Base-by-base conservation (phyloP, 1,140 invertebrate genomes). In the Drosophila rhopaloa region DNA sequence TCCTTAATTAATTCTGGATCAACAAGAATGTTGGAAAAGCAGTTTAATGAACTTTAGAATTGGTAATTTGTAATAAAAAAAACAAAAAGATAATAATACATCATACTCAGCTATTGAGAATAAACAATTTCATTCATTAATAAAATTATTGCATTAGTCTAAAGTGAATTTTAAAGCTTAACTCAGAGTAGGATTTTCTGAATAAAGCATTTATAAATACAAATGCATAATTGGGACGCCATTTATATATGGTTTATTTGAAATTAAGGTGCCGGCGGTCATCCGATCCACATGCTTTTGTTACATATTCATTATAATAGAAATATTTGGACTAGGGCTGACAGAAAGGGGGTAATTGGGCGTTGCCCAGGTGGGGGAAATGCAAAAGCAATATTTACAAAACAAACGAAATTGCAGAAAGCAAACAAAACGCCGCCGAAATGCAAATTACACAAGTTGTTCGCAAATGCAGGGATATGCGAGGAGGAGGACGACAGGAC, bases 361-460 rank as follows among this genome's bases (percentile, higher is more conserved):
- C 37, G 9, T 43, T 9, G 38, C 2, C 61, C 0, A 14, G 50
- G 24, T 48, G 63, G 62, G 32, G 63, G 3, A 47, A 53, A 76
- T 66, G 55, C 53, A 56, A 71, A 71, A 43, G 58, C 61, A 82
- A 83, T 86, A 84, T 86, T 86, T 89, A 79, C 80, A 72, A 79
- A 86, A 86, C 83, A 79, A 89, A 67, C 59, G 53, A 44, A 67
- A 65, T 63, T 43, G 46, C 62, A 65, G 54, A 85, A 61, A 14
- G 76, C 84, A 89, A 83, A 89, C 79, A 83, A 48, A 76, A 66
- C 56, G 40, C 46, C 40, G 16, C 27, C 44, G 60, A 70, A 55
- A 89, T 89, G 84, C 71, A 88, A 88, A 88, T 79, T 43, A 73
- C 58, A 73, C 53, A 70, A 70, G 61, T 59, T 75, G 35, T 63